Conservation (phyloP, 2,888 invertebrate genomes). For the Prenolepis imparis region DNA sequence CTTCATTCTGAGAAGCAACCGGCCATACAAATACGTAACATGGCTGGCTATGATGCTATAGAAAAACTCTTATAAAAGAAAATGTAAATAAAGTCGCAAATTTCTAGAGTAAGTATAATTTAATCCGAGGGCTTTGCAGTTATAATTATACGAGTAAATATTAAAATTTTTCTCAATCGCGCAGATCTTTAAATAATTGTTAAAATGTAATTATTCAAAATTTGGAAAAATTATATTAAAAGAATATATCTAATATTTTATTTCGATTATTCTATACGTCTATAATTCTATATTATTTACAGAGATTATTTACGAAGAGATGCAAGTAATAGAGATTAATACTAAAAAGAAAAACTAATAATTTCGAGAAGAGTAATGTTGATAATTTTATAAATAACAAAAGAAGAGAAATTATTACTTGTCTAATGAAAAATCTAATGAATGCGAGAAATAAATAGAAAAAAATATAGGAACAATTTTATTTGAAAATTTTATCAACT, state of each 20-base stretch:
- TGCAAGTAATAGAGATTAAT: background rate
- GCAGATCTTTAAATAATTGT: background rate
- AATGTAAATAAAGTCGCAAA: constrained; percentile 27
- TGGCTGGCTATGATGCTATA: constrained; percentile 69
- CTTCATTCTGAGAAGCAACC: constrained; percentile 80
- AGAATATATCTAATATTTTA: background rate
- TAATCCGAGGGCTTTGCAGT: background rate
- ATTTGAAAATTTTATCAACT: background rate
- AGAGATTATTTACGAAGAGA: background rate
- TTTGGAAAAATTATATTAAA: background rate
- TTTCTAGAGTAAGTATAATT: background rate
- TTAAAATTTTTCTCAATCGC: background rate
- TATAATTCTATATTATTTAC: background rate
- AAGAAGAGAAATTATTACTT: background rate
- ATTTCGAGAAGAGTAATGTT: background rate
- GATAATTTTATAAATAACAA: background rate
- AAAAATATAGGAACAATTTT: background rate
- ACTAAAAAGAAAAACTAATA: background rate
- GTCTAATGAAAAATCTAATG: background rate
- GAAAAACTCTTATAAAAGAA: constrained; percentile 49
- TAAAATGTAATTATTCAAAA: background rate
- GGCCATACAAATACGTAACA: constrained; percentile 76
- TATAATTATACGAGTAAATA: background rate
- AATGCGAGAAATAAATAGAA: background rate
- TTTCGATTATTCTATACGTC: background rate